Evolutionary conservation across 2,888 invertebrate genomes (phyloP).

Genomic region (Metacarcinus magister): DNA sequence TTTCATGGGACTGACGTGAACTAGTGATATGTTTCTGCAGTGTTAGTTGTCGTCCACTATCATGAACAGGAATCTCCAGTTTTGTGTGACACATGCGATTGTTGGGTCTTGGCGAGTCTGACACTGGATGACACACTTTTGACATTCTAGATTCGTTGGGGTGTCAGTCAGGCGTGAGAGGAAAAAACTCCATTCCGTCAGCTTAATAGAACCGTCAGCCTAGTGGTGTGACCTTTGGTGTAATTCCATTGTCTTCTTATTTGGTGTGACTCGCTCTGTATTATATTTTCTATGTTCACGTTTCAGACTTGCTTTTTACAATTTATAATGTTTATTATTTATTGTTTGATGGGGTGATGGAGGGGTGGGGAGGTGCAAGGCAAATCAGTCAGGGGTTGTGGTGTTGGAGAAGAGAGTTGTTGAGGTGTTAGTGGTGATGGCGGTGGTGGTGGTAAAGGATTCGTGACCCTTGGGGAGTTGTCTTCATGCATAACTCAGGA

Average conservation of each 20-base stretch:
- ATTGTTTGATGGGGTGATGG: neutral
- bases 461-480: neutral
- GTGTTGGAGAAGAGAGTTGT: neutral
- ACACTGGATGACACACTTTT: conserved; percentile 22
- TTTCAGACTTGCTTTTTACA: neutral
- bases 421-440: neutral
- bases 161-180: neutral
- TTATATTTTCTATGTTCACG: neutral
- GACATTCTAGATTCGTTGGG: neutral
- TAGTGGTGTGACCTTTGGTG: neutral
- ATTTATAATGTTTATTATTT: neutral
- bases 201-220: neutral
- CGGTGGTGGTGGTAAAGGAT: neutral
- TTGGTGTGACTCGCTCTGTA: neutral
- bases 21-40: conserved; percentile 33
- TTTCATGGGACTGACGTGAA: conserved; percentile 14
- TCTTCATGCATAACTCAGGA: conserved; percentile 15
- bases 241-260: neutral
- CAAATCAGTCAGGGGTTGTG: neutral
- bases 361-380: neutral
- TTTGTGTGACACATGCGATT: conserved; percentile 40
- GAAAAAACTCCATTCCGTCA: neutral
- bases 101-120: conserved; percentile 13
- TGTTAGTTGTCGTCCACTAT: conserved; percentile 19
- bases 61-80: conserved; percentile 34